Percentiles rank a stretch among this genome's conserved stretches.
phyloP scores from a whole-genome alignment of 1,140 invertebrate genomes.

The silkworm (Bombyx mori) region ASM3026992v2 NC_085114.1:1847001-1847500 shows the following conservation, averaged over 20 bases:
- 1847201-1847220: constrained; percentile 1
- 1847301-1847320: constrained; percentile 75
- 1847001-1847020: constrained; percentile 23
- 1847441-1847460: neutral
- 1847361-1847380: neutral
- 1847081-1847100: neutral
- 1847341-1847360: neutral
- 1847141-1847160: neutral
- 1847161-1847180: neutral
- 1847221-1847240: constrained; percentile 14
- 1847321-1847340: constrained; percentile 52
- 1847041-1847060: constrained; percentile 2
- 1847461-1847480: constrained; percentile 72
- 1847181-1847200: constrained; percentile 12
- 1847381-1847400: neutral
- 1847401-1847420: constrained; percentile 2
- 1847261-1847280: constrained; percentile 12
- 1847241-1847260: constrained; percentile 11
- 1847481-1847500: constrained; percentile 35
- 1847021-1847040: constrained; percentile 16
- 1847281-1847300: constrained; percentile 71
- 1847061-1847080: neutral
- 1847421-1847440: constrained; percentile 1
- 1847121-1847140: too few relatives aligned
- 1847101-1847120: too few relatives aligned